phyloP scores from a whole-genome alignment of 2,888 invertebrate species.

The Ommatoiulus sabulosus region DNA sequence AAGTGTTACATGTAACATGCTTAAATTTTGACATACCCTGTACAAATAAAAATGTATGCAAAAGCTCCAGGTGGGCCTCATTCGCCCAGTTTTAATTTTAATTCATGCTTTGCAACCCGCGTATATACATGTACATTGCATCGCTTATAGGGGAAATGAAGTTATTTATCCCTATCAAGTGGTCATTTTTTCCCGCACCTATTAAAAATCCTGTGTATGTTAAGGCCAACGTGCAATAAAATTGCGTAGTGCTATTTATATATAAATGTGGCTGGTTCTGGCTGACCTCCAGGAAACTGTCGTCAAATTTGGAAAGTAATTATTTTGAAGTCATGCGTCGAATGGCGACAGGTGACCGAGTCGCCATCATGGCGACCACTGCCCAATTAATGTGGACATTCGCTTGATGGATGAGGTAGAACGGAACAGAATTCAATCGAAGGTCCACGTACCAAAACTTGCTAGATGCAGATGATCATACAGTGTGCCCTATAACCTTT shows the following conservation, averaged over 20 bases:
- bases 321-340: background rate
- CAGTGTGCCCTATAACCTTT: background rate
- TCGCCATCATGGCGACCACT: constrained; percentile 48
- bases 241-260: background rate
- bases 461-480: background rate
- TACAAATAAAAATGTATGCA: no score
- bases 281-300: constrained; percentile 24
- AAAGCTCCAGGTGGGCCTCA: background rate
- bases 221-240: constrained; percentile 41
- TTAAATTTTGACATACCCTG: no score
- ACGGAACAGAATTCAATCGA: background rate
- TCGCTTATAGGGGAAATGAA: background rate
- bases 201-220: background rate
- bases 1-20: no score
- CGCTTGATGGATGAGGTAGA: background rate
- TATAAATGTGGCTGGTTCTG: background rate
- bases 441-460: background rate
- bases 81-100: background rate
- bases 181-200: background rate
- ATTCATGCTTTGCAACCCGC: background rate
- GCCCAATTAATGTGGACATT: constrained; percentile 41
- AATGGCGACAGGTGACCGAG: constrained; percentile 22
- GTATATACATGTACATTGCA: background rate
- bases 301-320: background rate
- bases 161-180: background rate